Evolutionary conservation across 2,797 vertebrate species (phyloP).

Genomic region (Pseudomugil gertrudae): DNA sequence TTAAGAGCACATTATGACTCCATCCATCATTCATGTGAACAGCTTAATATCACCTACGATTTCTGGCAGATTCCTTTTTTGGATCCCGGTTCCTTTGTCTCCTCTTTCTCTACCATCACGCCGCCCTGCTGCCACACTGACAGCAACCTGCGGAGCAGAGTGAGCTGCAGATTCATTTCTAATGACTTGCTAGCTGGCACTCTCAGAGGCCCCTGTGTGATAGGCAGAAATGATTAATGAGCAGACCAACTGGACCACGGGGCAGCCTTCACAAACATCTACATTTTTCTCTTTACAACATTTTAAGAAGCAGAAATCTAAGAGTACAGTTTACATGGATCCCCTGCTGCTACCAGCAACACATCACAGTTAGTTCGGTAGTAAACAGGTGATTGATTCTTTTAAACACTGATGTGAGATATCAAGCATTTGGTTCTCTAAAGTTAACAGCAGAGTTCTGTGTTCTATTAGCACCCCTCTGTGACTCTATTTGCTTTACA

Average conservation of each 20-base stretch:
- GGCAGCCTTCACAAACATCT: conserved; percentile 42
- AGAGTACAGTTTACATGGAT: conserved; percentile 46
- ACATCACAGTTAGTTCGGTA: conserved; percentile 30
- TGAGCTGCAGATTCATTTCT: conserved; percentile 37
- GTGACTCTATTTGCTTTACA: conserved; percentile 52
- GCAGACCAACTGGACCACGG: conserved; percentile 55
- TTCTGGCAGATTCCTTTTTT: conserved; percentile 45
- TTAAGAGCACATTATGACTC: conserved; percentile 48
- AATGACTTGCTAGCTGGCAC: conserved; percentile 33
- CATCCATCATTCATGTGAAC: conserved; percentile 59
- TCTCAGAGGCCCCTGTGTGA: conserved; percentile 53
- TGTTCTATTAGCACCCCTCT: conserved; percentile 57
- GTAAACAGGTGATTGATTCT: conserved; percentile 67
- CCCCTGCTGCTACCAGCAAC: conserved; percentile 28
- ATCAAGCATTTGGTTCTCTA: conserved; percentile 36
- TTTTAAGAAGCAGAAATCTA: conserved; percentile 39
- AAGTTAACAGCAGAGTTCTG: conserved; percentile 51
- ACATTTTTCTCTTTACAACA: conserved; percentile 16
- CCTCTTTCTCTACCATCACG: conserved; percentile 25
- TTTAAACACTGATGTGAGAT: conserved; percentile 46
- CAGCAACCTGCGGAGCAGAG: conserved; percentile 57
- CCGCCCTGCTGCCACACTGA: conserved; percentile 52
- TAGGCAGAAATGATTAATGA: conserved; percentile 78
- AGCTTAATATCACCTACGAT: conserved; percentile 45
- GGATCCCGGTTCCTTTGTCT: conserved; percentile 15